These are phyloP conservation scores for Tenualosa ilisha DNA, from an alignment of 2,797 vertebrate genomes.

Conservation along the genomic window DNA sequence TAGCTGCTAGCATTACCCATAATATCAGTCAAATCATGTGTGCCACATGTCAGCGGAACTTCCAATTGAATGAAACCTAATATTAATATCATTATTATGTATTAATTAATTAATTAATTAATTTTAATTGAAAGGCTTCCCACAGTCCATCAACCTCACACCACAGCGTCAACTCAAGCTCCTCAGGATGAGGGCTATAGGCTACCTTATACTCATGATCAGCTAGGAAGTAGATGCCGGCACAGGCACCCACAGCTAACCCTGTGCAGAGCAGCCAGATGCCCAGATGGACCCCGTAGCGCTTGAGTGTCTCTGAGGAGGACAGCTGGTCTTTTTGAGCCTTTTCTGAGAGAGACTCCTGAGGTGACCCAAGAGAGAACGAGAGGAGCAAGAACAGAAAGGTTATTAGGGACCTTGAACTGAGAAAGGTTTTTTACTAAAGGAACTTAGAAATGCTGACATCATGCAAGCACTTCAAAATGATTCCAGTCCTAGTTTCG, in stretches of 20 bases:
- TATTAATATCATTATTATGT: too few species aligned
- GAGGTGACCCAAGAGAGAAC: slow-evolving; percentile 28
- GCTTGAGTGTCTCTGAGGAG: slow-evolving; percentile 63
- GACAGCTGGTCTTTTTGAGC: slow-evolving; percentile 63
- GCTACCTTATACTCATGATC: slow-evolving; percentile 42
- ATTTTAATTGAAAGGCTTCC: too few species aligned
- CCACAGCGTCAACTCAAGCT: neutral
- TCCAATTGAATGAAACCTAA: too few species aligned
- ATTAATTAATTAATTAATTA: too few species aligned
- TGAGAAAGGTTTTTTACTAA: neutral
- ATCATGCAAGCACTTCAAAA: neutral
- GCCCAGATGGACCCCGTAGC: slow-evolving; percentile 66
- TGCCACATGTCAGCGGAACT: too few species aligned
- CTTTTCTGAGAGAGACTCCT: slow-evolving; percentile 87
- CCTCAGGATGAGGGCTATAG: neutral
- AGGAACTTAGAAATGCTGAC: neutral
- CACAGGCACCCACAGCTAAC: slow-evolving; percentile 74
- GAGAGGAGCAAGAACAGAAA: neutral
- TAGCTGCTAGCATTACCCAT: too few species aligned
- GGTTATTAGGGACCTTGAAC: neutral
- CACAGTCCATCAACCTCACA: too few species aligned
- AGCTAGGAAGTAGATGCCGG: slow-evolving; percentile 80
- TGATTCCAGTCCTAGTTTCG: neutral
- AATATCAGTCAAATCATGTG: too few species aligned
- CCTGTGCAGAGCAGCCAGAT: slow-evolving; percentile 81